Conservation (phyloP, 92 coral and sea anemone genomes). For the Porites rus region DNA sequence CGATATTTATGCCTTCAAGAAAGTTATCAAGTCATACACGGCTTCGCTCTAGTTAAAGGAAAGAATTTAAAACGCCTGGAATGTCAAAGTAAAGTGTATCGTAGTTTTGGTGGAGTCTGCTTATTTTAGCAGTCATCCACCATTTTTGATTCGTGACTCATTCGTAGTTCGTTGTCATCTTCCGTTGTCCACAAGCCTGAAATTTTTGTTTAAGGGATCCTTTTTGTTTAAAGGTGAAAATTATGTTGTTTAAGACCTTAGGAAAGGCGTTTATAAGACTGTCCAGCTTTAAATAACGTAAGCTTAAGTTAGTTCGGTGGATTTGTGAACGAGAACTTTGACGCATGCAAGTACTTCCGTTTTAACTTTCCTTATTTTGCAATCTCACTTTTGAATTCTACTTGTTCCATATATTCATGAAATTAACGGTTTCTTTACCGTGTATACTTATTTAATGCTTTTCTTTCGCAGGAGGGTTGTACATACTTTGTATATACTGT, state of each 20-base stretch:
- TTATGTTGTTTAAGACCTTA: neutral
- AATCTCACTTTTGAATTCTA: neutral
- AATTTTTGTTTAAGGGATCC: neutral
- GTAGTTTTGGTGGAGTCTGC: conserved; percentile 25
- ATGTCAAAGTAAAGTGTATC: neutral
- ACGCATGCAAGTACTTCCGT: conserved; percentile 44
- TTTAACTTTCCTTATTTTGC: neutral
- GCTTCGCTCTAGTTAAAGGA: neutral
- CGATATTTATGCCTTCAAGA: neutral
- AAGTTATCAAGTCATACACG: neutral
- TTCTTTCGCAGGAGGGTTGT: conserved; percentile 85
- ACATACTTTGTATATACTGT: conserved; percentile 97
- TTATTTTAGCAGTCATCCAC: conserved; percentile 36
- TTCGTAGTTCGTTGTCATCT: conserved; percentile 43
- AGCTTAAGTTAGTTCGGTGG: neutral
- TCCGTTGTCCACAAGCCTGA: conserved; percentile 33
- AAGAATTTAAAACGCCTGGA: neutral
- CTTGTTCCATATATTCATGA: neutral
- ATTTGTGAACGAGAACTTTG: conserved; percentile 14
- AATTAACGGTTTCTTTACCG: neutral
- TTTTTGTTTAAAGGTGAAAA: neutral
- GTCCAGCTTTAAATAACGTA: neutral
- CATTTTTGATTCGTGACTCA: conserved; percentile 57
- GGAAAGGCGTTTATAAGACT: neutral
- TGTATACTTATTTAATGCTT: neutral